Evolutionary conservation across 35 echinoderm and acorn worm genomes (phyloP).

Genomic region (Heliocidaris tuberculata): DNA sequence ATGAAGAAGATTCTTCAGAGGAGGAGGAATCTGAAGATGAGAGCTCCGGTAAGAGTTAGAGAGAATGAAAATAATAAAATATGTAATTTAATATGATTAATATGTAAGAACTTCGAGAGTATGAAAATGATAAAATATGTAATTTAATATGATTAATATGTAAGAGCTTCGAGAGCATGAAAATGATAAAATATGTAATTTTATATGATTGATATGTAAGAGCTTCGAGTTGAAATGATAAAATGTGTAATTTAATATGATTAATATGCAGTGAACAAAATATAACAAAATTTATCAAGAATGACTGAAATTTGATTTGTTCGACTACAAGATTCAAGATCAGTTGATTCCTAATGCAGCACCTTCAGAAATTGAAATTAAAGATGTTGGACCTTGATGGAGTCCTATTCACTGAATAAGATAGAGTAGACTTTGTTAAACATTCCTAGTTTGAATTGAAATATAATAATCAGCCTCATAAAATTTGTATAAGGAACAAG

Average conservation of each 20-base stretch:
- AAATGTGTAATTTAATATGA: too few species aligned
- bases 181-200: too few species aligned
- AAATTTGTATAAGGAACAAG: background rate
- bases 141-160: too few species aligned
- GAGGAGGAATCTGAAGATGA: background rate
- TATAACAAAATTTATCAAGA: background rate
- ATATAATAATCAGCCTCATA: background rate
- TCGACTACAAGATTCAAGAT: background rate
- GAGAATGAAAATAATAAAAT: background rate
- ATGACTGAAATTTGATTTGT: background rate
- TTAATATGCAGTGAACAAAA: background rate
- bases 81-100: too few species aligned
- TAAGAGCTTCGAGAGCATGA: too few species aligned
- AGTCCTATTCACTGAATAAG: background rate
- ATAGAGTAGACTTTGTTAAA: background rate
- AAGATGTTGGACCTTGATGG: background rate
- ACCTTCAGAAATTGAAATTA: background rate
- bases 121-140: too few species aligned
- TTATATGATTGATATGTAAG: too few species aligned
- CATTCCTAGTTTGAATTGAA: background rate
- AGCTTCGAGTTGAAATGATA: too few species aligned
- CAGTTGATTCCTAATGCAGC: background rate
- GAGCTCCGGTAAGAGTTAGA: background rate
- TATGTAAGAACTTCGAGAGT: too few species aligned
- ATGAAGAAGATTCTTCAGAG: slow-evolving; percentile 18